Evolutionary conservation across 1,140 invertebrate genomes (phyloP).

Genomic region (Dendrolimus punctatus): DNA sequence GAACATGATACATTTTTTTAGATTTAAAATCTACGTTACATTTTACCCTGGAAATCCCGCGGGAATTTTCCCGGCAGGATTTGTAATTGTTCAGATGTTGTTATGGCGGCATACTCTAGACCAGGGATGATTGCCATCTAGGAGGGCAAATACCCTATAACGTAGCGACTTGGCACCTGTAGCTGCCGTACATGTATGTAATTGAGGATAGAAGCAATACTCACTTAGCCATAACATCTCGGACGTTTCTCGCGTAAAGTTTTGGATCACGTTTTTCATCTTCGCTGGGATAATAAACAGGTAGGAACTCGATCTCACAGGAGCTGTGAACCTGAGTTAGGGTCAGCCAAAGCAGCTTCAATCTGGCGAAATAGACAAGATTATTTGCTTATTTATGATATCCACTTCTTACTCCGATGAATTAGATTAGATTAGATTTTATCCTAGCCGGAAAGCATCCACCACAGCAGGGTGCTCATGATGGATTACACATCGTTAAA

Average conservation of each 20-base stretch:
- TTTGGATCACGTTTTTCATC: conserved; percentile 91
- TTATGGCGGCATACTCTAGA: too few species aligned
- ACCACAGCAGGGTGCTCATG: too few species aligned
- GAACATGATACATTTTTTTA: too few species aligned
- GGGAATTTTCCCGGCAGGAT: too few species aligned
- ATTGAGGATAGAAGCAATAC: conserved; percentile 22
- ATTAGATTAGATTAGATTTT: neutral
- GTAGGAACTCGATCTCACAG: conserved; percentile 95
- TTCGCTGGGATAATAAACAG: conserved; percentile 90
- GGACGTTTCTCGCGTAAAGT: conserved; percentile 92
- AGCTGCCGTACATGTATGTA: too few species aligned
- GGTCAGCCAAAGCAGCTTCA: conserved; percentile 91
- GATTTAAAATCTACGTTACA: too few species aligned
- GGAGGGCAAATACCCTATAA: too few species aligned
- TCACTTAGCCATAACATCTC: conserved; percentile 93
- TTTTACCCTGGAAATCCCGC: too few species aligned
- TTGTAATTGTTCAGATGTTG: too few species aligned
- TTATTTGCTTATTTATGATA: neutral
- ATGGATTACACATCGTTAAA: too few species aligned
- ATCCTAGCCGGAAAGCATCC: neutral
- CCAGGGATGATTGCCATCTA: too few species aligned
- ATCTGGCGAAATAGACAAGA: conserved; percentile 68
- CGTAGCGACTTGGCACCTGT: neutral
- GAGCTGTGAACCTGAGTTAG: conserved; percentile 91
- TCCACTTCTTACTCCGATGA: neutral